Evolutionary conservation across 2,888 invertebrate species (phyloP).

Genomic region (Exephanes ischioxanthus): DNA sequence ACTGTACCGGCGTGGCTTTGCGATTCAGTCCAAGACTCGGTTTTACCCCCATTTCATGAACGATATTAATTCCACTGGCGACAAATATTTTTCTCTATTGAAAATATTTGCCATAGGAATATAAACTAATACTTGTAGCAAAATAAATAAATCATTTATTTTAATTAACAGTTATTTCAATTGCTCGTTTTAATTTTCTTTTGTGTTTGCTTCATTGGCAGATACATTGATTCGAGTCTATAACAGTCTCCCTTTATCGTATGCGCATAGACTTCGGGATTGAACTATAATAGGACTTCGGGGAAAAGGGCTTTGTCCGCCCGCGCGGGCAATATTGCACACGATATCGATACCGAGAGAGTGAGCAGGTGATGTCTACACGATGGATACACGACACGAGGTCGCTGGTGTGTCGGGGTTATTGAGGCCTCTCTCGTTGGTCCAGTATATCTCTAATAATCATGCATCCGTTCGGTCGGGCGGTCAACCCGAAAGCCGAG

Average conservation of each 20-base stretch:
- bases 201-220: neutral
- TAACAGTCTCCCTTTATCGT: slow-evolving; percentile 35
- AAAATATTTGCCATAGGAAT: neutral
- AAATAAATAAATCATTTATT: too few species aligned
- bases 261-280: slow-evolving; percentile 23
- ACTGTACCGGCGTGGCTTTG: too few species aligned
- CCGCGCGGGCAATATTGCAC: slow-evolving; percentile 47
- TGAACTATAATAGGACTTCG: slow-evolving; percentile 49
- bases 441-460: slow-evolving; percentile 51
- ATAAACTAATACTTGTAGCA: neutral
- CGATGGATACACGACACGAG: neutral
- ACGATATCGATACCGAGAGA: slow-evolving; percentile 47
- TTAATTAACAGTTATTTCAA: too few species aligned
- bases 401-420: neutral
- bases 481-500: slow-evolving; percentile 7
- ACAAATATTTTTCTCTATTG: too few species aligned
- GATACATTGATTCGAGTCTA: slow-evolving; percentile 28
- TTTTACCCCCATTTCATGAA: neutral
- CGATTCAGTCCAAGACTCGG: too few species aligned
- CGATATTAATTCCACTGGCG: neutral
- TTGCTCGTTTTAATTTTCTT: neutral
- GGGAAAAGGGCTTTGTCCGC: slow-evolving; percentile 48
- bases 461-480: slow-evolving; percentile 34
- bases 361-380: slow-evolving; percentile 22
- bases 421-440: slow-evolving; percentile 32